Evolutionary conservation across 2,888 invertebrate genomes (phyloP), one percentile per base, ranked within the genome.

Genomic region (Athetis lepigone): DNA sequence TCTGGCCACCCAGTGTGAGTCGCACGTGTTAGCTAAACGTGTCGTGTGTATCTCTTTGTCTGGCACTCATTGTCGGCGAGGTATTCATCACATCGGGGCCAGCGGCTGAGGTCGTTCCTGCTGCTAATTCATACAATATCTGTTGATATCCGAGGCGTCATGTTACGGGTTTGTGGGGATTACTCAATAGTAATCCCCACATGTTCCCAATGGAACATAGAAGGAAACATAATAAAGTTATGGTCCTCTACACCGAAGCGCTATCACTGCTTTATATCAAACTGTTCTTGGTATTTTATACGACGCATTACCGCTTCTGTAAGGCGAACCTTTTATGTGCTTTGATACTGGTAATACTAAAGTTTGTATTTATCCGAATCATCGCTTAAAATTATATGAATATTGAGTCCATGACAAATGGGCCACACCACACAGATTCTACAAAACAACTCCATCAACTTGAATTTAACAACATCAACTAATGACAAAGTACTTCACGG

Each of bases 31-130:
- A 18, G 29, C 25, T 46, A 33, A 62, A 54, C 45, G 42, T 50
- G 62, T 62, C 21, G n/a, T 11, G 55, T 43, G 51, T 70, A 16
- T 50, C 39, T 71, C 65, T 70, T 71, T 77, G 72, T 72, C 52
- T 42, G 39, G 58, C 25, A 43, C 36, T 71, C 46, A 71, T 55
- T 55, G 72, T 72, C 39, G 37, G 37, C n/a, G 27, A 49, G 37
- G 43, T 37, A 51, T 43, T 55, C 56, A 70, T 59, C 58, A 59
- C 64, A 72, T 76, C 54, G 45, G 19, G 42, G 51, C 19, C 77
- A 72, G 45, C 40, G 56, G 55, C 58, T n/a, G 33, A 49, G 36
- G 19, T 27, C 37, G 39, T 43, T 62, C 33, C 47, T 62, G 45
- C 29, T 51, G 18, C 29, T 36, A 42, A 46, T 55, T 42, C 23